Evolutionary conservation across 2,113 vertebrate species (phyloP), one percentile per base, ranked within the genome.

Genomic region (Pelodiscus sinensis): DNA sequence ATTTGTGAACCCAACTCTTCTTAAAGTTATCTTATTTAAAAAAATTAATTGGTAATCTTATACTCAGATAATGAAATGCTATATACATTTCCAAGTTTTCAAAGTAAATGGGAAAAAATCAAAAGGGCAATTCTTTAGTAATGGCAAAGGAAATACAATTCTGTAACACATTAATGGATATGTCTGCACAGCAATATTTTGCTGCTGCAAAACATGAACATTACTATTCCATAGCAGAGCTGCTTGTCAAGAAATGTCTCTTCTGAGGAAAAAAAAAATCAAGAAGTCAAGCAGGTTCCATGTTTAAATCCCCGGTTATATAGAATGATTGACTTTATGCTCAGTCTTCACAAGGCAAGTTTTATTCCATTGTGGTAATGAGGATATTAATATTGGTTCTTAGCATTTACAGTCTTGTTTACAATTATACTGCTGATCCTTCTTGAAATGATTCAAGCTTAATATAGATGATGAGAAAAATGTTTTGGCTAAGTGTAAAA

Each of bases 171-270:
- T 57, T 13, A 91, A 84, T 52, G 60, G 68, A 57, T 35, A 97
- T 93, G 92, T 91, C 94, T 92, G 92, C 97, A 80, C 62, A 95
- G 94, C 92, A 94, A 79, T 95, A 91, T 88, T 93, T 93, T 68
- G 92, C 92, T 90, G 90, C 91, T 90, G 90, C 79, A 44, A 96
- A 96, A 91, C 89, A 92, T 97, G 97, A 96, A 92, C 87, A 94
- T n/a, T n/a, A 6, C 24, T 92, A 78, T 50, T 1, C 84, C 4
- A 2, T 81, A 68, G 82, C 81, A 79, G 97, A 96, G 96, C 95
- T 97, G 96, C 95, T 97, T 97, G 94, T 96, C 79, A 71, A 96
- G 94, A 97, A 97, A 97, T 92, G 60, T 97, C 97, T 95, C 81
- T 95, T 97, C 94, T 96, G 95, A 92, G 95, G 95, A n/a, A 96